phyloP scores from a whole-genome alignment of 2,797 vertebrate species.

The Tarsius wallacei region DNA sequence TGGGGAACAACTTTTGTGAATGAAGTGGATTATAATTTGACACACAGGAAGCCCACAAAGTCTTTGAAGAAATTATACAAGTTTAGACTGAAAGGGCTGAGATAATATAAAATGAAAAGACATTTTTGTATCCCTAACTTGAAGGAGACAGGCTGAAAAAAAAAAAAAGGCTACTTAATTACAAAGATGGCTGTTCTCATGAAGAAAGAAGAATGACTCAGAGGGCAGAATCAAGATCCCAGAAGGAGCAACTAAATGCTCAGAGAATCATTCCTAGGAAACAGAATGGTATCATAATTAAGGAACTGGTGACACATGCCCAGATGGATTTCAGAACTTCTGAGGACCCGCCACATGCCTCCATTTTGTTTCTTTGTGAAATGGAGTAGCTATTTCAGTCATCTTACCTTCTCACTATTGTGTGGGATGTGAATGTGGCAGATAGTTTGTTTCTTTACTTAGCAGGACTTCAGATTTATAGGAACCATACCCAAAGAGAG shows the following conservation, averaged over 20 bases:
- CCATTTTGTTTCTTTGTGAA: neutral
- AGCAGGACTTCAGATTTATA: neutral
- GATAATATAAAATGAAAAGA: neutral
- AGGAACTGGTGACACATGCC: neutral
- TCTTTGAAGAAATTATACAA: slow-evolving; percentile 33
- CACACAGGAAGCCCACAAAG: neutral
- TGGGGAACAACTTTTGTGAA: neutral
- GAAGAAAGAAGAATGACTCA: neutral
- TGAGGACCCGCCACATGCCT: neutral
- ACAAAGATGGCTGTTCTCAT: neutral
- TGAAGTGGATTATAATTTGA: neutral
- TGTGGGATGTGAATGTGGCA: neutral
- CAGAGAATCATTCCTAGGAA: neutral
- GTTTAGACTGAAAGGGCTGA: neutral
- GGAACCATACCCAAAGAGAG: neutral
- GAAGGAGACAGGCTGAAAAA: neutral
- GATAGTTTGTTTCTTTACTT: neutral
- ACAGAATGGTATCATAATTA: neutral
- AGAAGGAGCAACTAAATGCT: neutral
- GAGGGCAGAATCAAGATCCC: neutral
- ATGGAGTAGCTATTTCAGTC: neutral
- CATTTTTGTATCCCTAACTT: neutral
- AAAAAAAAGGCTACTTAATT: neutral
- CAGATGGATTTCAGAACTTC: neutral
- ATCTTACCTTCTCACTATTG: neutral